Conservation (phyloP, 2,797 vertebrate species). For the Carcharodon carcharias region DNA sequence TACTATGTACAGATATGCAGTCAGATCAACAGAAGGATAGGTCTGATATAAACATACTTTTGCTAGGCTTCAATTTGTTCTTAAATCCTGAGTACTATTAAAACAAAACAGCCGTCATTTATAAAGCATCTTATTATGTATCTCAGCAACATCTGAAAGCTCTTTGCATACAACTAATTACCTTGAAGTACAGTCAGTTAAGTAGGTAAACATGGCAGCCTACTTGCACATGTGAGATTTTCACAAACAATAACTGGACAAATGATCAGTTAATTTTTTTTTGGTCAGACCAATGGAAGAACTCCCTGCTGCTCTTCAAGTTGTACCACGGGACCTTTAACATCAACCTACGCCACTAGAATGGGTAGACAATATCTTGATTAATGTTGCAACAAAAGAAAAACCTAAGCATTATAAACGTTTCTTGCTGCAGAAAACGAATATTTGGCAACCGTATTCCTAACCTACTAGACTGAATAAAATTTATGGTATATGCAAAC, state of each 20-base stretch:
- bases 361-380: background rate
- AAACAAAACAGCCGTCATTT: background rate
- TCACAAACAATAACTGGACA: too few relatives aligned
- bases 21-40: background rate
- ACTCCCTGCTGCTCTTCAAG: background rate
- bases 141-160: background rate
- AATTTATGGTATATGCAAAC: background rate
- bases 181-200: too few relatives aligned
- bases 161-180: background rate
- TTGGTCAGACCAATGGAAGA: background rate
- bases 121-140: background rate
- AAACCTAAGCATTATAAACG: background rate
- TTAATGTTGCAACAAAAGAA: background rate
- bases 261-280: background rate
- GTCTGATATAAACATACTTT: background rate
- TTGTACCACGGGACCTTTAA: background rate
- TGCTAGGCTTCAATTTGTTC: background rate
- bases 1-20: background rate
- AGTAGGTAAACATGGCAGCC: background rate
- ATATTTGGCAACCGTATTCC: background rate
- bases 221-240: background rate
- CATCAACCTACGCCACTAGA: background rate
- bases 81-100: background rate
- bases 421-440: background rate
- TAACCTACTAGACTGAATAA: background rate